Conservation (phyloP, 2,113 vertebrate species). For the Acanthisitta chloris region DNA sequence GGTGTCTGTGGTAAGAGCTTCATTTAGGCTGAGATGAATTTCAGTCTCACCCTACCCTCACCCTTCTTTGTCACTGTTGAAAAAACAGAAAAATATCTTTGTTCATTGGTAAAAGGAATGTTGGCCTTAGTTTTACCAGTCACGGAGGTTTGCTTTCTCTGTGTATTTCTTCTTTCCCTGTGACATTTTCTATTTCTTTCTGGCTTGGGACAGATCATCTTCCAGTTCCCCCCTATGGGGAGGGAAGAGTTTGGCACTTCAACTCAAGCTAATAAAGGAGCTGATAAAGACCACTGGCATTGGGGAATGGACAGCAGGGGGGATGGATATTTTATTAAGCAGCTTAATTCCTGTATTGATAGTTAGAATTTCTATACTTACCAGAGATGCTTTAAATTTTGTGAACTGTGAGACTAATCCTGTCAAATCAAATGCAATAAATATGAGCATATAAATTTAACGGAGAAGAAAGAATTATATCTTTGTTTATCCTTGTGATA, state of each 20-base stretch:
- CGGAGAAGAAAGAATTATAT: neutral
- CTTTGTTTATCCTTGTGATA: neutral
- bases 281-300: neutral
- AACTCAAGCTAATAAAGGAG: neutral
- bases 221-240: neutral
- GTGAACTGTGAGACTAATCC: conserved; percentile 8
- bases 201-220: neutral
- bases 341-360: neutral
- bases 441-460: neutral
- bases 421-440: conserved; percentile 1
- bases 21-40: neutral
- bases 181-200: neutral
- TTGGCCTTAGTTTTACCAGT: neutral
- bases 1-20: neutral
- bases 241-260: neutral
- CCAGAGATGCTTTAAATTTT: conserved; percentile 15
- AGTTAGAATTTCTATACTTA: neutral
- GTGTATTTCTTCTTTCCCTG: neutral
- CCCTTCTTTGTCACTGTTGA: neutral
- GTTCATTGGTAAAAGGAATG: rapidly evolving
- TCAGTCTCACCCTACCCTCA: neutral
- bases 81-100: neutral
- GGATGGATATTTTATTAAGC: neutral
- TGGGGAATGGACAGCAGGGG: neutral
- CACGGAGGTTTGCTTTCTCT: neutral